These are phyloP conservation scores for Urocolius indicus DNA, from an alignment of 2,113 vertebrate genomes.

Conservation along the genomic window DNA sequence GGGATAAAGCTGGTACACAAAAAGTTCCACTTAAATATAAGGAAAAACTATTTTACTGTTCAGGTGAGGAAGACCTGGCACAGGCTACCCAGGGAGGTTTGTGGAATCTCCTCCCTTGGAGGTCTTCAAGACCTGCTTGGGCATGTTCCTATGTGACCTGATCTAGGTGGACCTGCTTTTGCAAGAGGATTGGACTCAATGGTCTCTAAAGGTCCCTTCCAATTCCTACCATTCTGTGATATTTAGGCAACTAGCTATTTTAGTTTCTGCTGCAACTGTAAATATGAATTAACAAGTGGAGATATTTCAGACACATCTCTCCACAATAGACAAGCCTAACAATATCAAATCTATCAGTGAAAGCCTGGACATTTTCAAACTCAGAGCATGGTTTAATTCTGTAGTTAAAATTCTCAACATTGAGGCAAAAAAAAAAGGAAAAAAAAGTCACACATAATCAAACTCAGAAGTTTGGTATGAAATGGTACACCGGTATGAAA, in stretches of 20 bases:
- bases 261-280: neutral
- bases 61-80: too few species aligned
- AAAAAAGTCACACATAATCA: neutral
- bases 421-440: neutral
- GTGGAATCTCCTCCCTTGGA: too few species aligned
- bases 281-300: neutral
- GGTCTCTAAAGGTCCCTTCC: too few species aligned
- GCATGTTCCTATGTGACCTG: too few species aligned
- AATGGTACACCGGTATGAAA: neutral
- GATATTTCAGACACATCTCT: neutral
- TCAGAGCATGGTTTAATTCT: neutral
- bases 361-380: neutral
- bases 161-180: too few species aligned
- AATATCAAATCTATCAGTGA: neutral
- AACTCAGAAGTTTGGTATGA: neutral
- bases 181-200: too few species aligned
- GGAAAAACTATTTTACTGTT: too few species aligned
- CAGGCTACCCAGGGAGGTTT: too few species aligned
- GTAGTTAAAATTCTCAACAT: neutral
- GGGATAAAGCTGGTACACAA: too few species aligned
- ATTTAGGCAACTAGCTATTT: neutral
- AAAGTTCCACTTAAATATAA: too few species aligned
- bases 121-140: too few species aligned
- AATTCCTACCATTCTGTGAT: neutral
- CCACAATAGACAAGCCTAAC: neutral